Evolutionary conservation across 2,113 vertebrate species (phyloP), one percentile per base, ranked within the genome.

Genomic region (Hippoglossus stenolepis): DNA sequence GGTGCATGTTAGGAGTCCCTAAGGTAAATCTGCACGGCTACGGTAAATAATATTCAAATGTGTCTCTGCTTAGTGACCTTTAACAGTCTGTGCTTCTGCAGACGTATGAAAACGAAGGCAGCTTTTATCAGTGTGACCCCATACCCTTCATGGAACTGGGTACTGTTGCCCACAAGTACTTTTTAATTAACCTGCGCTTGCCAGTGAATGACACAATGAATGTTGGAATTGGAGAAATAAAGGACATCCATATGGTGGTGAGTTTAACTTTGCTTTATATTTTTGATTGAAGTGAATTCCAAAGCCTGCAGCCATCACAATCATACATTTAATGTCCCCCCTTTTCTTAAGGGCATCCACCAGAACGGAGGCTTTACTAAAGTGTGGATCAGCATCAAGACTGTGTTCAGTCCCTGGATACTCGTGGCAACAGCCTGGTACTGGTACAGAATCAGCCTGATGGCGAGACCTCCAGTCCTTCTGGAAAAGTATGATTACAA

Each of bases 351-450:
- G 86, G 76, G 66, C 43, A 85, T 88, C 38, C 86, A 88, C 28
- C 86, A 88, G 79, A 88, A 88, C 13, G 79, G 82, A 77, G 86
- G 79, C 65, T 88, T 85, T 63, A 85, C 83, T 14, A 80, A 74
- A 71, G 86, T 88, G 65, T 88, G 86, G 86, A 57, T 83, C 57
- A 58, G 65, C 73, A 71, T 88, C 35, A 88, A 85, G 40, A 80
- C 65, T 2, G 70, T 63, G 38, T 86, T 74, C 68, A 64, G 56
- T 24, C 80, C 80, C 69, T 79, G 81, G 68, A 77, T 84, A 17
- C 63, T 60, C 5, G 20, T 17, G 45, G 69, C 69, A 2, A 80
- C 79, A 11, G 45, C 45, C 15, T 85, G 82, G 86, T 85, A 83
- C 79, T 85, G 83, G 75, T 65, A 51, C 76, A 63, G 86, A 58